These are phyloP conservation scores for Charadrius vociferus DNA, from an alignment of 2,113 vertebrate genomes.

Conservation along the genomic window DNA sequence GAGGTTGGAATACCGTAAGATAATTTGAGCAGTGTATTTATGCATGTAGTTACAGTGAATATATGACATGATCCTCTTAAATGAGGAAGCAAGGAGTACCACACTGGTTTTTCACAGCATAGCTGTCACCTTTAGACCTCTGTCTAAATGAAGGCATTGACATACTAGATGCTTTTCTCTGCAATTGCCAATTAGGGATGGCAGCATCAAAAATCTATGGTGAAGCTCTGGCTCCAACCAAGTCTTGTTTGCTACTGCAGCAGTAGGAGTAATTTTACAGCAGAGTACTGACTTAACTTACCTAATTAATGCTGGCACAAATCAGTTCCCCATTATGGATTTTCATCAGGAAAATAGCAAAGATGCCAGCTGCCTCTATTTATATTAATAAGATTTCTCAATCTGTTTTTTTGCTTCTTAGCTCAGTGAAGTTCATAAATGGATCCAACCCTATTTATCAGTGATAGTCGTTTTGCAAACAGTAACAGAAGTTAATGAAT, in stretches of 20 bases:
- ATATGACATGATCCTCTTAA: neutral
- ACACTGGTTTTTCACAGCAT: neutral
- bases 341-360: conserved; percentile 32
- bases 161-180: neutral
- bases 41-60: neutral
- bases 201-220: neutral
- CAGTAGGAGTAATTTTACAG: conserved; percentile 22
- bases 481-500: conserved; percentile 43
- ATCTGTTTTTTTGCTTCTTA: conserved; percentile 27
- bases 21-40: neutral
- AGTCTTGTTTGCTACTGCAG: neutral
- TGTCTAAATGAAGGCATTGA: neutral
- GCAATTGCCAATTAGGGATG: neutral
- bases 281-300: conserved; percentile 30
- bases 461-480: conserved; percentile 33
- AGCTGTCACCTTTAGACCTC: neutral
- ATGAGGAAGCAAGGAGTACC: neutral
- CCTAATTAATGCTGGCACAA: conserved; percentile 42
- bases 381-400: conserved; percentile 53
- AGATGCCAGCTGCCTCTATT: conserved; percentile 52
- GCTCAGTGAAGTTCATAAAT: conserved; percentile 19
- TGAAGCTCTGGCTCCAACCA: conserved; percentile 20
- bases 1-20: neutral
- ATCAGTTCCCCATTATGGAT: conserved; percentile 27
- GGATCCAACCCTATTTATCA: conserved; percentile 23